Evolutionary conservation across 2,888 invertebrate genomes (phyloP), one percentile per base, ranked within the genome.

Genomic region (Drosophila flavopinicola): DNA sequence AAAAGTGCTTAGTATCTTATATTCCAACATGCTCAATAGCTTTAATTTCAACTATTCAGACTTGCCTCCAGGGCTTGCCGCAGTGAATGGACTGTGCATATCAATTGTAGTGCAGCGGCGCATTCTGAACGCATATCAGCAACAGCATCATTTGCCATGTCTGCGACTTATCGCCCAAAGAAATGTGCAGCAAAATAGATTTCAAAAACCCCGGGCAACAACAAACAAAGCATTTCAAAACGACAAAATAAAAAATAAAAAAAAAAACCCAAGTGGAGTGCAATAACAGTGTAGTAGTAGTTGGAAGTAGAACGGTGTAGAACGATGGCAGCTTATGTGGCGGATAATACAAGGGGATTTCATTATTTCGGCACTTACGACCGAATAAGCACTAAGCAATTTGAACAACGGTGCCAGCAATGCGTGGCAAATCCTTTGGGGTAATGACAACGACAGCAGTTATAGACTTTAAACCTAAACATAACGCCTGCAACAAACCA

Each of bases 101-200:
- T 65, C 58, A 65, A 75, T 65, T 72, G 75, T 56, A 72, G 75
- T 10, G 72, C 24, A 65, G n/a, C 37, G 37, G 59, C 30, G 58
- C 57, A 75, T 75, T 75, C 51, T 11, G 41, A 33, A 27, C 54
- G 41, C 71, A 71, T 64, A 64, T 56, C 75, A 66, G 75, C 70
- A 70, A 49, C 77, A 73, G 79, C 85, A 78, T 77, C 83, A 85
- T 79, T 79, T 76, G 82, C 82, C 80, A 86, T 77, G 88, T 88
- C 88, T 87, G 88, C 87, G 83, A 87, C 87, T 87, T 87, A 88
- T 88, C 87, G 87, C 83, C 88, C 70, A 66, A 74, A 72, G 79
- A 84, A 88, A 86, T 77, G 84, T 74, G 75, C 82, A 74, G 68
- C 73, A 66, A 84, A 79, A 84, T 78, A 69, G 85, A 83, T 84